Conservation (phyloP, 1,140 invertebrate genomes). For the Artemia franciscana region DNA sequence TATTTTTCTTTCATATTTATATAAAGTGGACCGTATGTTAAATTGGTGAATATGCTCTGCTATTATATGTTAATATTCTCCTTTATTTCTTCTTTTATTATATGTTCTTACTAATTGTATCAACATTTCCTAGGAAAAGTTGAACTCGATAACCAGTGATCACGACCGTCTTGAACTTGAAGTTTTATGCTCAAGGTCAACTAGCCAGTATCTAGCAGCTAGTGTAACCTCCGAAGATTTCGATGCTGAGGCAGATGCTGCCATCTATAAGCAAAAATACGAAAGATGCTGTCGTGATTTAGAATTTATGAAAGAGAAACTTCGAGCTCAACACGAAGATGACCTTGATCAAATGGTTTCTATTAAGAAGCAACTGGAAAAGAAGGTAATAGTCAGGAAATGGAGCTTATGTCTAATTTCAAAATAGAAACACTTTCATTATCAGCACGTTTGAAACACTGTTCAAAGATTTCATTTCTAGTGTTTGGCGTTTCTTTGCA, state of each 20-base stretch:
- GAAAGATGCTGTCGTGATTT: conserved; percentile 56
- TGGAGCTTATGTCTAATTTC: no score
- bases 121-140: conserved; percentile 2
- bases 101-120: background rate
- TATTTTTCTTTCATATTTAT: conserved; percentile 6
- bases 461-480: no score
- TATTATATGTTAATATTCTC: background rate
- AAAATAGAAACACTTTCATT: no score
- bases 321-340: conserved; percentile 75
- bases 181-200: conserved; percentile 9
- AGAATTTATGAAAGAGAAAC: conserved; percentile 54
- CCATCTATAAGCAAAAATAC: conserved; percentile 56
- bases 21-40: conserved; percentile 1
- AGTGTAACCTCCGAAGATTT: conserved; percentile 25
- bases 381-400: no score
- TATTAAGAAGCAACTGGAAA: conserved; percentile 73
- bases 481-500: no score
- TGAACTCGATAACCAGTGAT: conserved; percentile 5
- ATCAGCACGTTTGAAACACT: no score
- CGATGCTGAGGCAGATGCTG: conserved; percentile 29
- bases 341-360: conserved; percentile 70
- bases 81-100: background rate
- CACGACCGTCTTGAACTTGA: conserved; percentile 14
- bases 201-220: conserved; percentile 1
- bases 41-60: background rate